Percentiles rank a stretch among this genome's conserved stretches.
Conservation (phyloP, 2,113 vertebrate genomes). For the Anoura caudifer region DNA sequence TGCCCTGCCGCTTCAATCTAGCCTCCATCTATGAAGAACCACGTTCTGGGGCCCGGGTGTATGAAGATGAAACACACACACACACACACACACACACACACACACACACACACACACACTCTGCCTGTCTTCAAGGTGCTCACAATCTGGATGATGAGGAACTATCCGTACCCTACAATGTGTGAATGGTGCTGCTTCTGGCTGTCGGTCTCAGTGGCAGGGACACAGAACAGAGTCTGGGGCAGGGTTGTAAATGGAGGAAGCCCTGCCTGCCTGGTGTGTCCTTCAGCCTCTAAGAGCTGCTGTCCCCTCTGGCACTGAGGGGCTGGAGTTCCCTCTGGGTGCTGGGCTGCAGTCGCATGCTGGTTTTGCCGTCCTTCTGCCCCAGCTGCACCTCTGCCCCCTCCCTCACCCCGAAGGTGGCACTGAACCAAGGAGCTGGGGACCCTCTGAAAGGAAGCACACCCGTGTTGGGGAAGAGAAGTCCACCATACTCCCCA, state of each 20-base stretch:
- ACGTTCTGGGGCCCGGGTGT: neutral
- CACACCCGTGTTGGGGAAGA: neutral
- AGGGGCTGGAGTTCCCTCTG: neutral
- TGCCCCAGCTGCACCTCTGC: neutral
- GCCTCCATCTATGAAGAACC: neutral
- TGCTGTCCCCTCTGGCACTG: neutral
- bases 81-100: too few relatives aligned
- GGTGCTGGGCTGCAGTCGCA: too few relatives aligned
- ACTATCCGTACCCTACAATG: neutral
- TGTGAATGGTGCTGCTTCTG: neutral
- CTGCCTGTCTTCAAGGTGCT: neutral
- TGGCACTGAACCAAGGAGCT: fast-evolving
- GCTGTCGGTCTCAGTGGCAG: neutral
- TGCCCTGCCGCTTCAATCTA: neutral
- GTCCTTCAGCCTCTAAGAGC: neutral
- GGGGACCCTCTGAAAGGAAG: neutral
- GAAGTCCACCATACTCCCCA: neutral
- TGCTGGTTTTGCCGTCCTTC: neutral
- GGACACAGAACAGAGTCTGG: neutral
- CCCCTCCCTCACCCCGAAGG: fast-evolving
- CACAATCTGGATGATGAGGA: neutral
- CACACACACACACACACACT: neutral
- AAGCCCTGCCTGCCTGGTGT: neutral
- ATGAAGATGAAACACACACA: neutral
- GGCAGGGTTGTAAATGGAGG: neutral